phyloP scores from a whole-genome alignment of 2,888 invertebrate species.

The Oxycera nigricornis region DNA sequence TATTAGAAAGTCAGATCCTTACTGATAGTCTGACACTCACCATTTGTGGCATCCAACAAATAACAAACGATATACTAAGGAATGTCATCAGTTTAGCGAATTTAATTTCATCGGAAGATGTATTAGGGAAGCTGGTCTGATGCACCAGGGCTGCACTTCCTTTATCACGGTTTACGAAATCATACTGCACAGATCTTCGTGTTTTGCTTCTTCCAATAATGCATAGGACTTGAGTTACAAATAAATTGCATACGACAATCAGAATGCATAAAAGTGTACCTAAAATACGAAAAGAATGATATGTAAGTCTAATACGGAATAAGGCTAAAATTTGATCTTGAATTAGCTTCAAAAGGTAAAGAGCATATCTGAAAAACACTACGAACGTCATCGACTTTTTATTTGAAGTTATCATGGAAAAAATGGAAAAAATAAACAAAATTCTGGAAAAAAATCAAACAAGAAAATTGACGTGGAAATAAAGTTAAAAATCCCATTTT shows the following conservation, averaged over 20 bases:
- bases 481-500: no score
- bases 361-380: no score
- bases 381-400: no score
- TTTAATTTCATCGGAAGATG: slow-evolving; percentile 78
- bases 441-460: no score
- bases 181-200: slow-evolving; percentile 56
- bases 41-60: slow-evolving; percentile 90
- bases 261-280: slow-evolving; percentile 75
- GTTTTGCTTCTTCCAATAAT: slow-evolving; percentile 60
- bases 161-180: slow-evolving; percentile 54
- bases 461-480: no score
- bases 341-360: no score
- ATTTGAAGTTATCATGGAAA: no score
- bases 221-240: slow-evolving; percentile 78
- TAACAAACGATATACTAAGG: slow-evolving; percentile 80
- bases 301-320: no score
- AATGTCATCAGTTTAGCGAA: slow-evolving; percentile 86
- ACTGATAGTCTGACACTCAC: slow-evolving; percentile 63
- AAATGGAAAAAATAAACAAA: no score
- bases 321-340: no score
- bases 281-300: slow-evolving; percentile 55
- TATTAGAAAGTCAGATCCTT: not conserved
- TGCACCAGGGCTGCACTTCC: slow-evolving; percentile 46
- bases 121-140: slow-evolving; percentile 39
- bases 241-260: slow-evolving; percentile 83